phyloP scores from a whole-genome alignment of 2,113 vertebrate genomes.

The Azemiops feae region DNA sequence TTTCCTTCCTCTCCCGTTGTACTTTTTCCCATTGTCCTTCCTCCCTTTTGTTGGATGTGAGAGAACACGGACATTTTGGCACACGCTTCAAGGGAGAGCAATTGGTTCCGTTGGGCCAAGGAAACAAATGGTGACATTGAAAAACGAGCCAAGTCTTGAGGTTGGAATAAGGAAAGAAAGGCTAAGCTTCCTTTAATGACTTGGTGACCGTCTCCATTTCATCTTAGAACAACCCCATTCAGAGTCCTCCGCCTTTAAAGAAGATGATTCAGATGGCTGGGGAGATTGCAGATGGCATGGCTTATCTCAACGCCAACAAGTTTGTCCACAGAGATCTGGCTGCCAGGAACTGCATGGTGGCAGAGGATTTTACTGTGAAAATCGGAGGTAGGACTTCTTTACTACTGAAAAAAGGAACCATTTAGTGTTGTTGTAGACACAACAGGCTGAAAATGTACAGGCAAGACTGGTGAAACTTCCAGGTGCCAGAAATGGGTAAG shows the following conservation, averaged over 20 bases:
- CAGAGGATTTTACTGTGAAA: slow-evolving; percentile 97
- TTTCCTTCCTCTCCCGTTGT: background rate
- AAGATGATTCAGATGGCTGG: slow-evolving; percentile 99
- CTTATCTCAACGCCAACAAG: slow-evolving; percentile 98
- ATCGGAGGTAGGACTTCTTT: slow-evolving; percentile 84
- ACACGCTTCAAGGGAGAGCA: background rate
- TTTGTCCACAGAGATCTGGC: slow-evolving; percentile 97
- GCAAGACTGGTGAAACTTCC: background rate
- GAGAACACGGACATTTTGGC: background rate
- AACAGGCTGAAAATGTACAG: background rate
- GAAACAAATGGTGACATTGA: background rate
- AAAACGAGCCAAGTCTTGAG: background rate
- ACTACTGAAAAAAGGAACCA: background rate
- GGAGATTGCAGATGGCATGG: slow-evolving; percentile 97
- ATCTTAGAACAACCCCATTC: slow-evolving; percentile 79
- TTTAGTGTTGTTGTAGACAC: background rate
- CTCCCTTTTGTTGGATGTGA: background rate
- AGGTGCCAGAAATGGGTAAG: background rate
- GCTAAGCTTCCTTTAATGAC: background rate
- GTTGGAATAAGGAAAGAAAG: background rate
- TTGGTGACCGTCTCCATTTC: background rate
- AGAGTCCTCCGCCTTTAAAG: slow-evolving; percentile 88
- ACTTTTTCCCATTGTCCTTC: too few relatives aligned
- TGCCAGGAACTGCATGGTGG: slow-evolving; percentile 98
- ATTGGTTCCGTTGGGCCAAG: background rate